These are phyloP conservation scores for Cinclus mexicanus DNA, from an alignment of 2,113 vertebrate genomes.

Conservation along the genomic window DNA sequence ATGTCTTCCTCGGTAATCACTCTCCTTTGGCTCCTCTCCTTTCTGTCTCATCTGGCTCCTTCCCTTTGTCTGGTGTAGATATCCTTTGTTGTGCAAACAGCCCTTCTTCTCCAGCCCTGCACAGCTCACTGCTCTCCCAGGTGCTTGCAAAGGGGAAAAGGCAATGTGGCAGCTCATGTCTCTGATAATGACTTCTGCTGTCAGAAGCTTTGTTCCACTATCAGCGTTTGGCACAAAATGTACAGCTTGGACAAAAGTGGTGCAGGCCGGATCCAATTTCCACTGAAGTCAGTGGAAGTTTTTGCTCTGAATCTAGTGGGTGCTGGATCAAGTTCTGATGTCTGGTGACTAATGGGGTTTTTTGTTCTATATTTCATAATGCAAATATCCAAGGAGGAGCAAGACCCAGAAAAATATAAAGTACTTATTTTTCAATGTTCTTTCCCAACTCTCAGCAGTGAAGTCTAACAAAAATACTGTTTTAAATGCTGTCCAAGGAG, in stretches of 20 bases:
- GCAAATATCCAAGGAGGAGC: not conserved
- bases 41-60: not conserved
- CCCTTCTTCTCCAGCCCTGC: not conserved
- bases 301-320: conserved; percentile 3
- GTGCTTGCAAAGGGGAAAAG: not conserved
- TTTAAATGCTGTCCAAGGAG: conserved; percentile 9
- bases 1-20: not conserved
- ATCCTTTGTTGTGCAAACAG: not conserved
- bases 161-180: not conserved
- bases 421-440: conserved; percentile 35
- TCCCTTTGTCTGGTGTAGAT: not conserved
- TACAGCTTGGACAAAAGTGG: not conserved
- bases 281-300: not conserved
- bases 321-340: not conserved
- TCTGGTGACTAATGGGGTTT: conserved; percentile 20
- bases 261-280: not conserved
- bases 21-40: not conserved
- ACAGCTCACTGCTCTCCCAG: not conserved
- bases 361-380: conserved; percentile 1
- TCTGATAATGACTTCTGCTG: not conserved
- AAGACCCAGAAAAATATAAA: conserved; percentile 5
- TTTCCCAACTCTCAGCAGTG: not conserved
- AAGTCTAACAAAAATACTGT: conserved; percentile 15
- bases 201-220: not conserved
- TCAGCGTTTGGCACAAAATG: not conserved